Evolutionary conservation across 2,888 invertebrate genomes (phyloP).

Genomic region (Unio pictorum): DNA sequence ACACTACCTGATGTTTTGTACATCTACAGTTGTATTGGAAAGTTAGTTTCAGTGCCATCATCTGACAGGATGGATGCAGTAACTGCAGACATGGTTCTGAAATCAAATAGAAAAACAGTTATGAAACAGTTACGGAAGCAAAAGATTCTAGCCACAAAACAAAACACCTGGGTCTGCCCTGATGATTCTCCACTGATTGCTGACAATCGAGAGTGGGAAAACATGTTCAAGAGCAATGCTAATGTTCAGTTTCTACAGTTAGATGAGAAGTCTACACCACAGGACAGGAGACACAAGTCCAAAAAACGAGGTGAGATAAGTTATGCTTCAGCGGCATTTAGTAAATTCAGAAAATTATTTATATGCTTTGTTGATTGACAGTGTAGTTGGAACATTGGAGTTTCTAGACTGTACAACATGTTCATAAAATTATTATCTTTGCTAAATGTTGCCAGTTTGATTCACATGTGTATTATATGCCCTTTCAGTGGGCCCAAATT

Average conservation of each 20-base stretch:
- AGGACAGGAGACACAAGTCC: constrained; percentile 3
- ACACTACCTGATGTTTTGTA: constrained; percentile 28
- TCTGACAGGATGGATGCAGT: background rate
- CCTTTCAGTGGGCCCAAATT: no score
- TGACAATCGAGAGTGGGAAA: constrained; percentile 57
- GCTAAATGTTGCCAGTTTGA: no score
- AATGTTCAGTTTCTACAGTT: constrained; percentile 55
- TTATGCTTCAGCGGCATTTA: background rate
- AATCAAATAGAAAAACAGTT: constrained; percentile 5
- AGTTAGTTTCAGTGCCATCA: background rate
- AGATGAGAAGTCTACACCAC: constrained; percentile 24
- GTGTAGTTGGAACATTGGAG: no score
- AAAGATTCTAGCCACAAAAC: constrained; percentile 58
- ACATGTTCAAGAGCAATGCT: constrained; percentile 50
- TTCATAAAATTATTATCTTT: no score
- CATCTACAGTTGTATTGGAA: constrained; percentile 38
- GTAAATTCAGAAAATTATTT: no score
- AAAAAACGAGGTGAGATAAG: background rate
- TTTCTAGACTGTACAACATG: no score
- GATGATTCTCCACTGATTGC: constrained; percentile 62
- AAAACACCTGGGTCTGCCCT: constrained; percentile 53
- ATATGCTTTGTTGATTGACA: no score
- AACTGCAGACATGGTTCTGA: background rate
- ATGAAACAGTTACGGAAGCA: background rate
- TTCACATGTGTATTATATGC: no score